Conservation (phyloP, 2,113 vertebrate species). For the Delphinus delphis region DNA sequence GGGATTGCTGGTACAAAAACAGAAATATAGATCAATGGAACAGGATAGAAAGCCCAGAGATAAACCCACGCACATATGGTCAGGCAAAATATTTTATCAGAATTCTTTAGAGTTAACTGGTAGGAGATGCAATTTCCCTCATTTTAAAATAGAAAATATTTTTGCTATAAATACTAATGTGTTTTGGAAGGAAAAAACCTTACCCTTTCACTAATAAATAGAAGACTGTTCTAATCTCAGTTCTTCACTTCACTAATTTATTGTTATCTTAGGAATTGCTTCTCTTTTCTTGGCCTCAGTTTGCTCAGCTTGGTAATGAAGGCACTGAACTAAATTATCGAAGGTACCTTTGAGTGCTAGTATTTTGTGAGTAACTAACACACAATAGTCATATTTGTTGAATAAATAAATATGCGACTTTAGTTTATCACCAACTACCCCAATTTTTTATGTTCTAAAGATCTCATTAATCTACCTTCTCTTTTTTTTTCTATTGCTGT, state of each 20-base stretch:
- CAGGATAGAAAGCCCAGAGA: too few relatives aligned
- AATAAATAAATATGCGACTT: not conserved
- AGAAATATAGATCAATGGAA: too few relatives aligned
- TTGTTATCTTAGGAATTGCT: not conserved
- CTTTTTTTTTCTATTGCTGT: not conserved
- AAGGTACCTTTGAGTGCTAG: not conserved
- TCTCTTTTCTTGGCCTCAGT: not conserved
- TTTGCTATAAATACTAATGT: not conserved
- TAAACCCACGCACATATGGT: too few relatives aligned
- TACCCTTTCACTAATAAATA: not conserved
- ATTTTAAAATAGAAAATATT: not conserved
- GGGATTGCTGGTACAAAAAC: too few relatives aligned
- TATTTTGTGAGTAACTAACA: not conserved
- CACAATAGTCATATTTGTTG: not conserved
- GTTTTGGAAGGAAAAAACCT: not conserved
- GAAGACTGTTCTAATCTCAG: not conserved
- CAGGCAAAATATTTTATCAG: conserved; percentile 2
- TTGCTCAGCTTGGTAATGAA: not conserved
- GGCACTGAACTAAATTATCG: not conserved
- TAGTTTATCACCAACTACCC: not conserved
- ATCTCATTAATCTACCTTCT: not conserved
- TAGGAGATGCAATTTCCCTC: not conserved
- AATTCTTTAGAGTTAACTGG: not conserved
- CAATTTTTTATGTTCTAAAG: not conserved
- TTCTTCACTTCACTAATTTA: not conserved